Evolutionary conservation across 2,797 vertebrate genomes (phyloP).

Genomic region (Halcyon smyrnensis): DNA sequence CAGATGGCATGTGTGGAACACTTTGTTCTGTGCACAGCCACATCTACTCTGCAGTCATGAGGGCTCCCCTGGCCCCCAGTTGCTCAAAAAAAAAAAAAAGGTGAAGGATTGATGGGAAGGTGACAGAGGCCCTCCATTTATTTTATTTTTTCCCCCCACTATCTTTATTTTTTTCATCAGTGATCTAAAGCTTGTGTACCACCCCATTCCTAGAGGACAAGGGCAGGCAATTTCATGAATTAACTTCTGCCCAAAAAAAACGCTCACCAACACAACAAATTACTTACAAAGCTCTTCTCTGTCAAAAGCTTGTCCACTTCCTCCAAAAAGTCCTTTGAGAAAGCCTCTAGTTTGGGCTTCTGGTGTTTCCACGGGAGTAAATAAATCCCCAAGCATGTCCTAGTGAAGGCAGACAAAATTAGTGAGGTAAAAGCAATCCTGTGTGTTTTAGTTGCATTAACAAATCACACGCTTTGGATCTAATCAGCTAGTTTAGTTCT

Average conservation of each 20-base stretch:
- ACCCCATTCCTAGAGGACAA: neutral
- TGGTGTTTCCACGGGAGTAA: constrained; percentile 94
- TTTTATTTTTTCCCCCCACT: too few relatives aligned
- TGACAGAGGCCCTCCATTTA: neutral
- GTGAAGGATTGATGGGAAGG: neutral
- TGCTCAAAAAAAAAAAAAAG: neutral
- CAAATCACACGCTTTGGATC: neutral
- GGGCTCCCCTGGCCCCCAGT: rapidly evolving
- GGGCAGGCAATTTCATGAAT: neutral
- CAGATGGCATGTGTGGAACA: rapidly evolving
- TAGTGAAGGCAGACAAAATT: constrained; percentile 64
- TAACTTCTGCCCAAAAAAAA: neutral
- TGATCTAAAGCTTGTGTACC: neutral
- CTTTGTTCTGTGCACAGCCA: neutral
- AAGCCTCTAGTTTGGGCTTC: constrained; percentile 97
- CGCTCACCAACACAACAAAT: neutral
- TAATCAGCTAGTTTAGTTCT: neutral
- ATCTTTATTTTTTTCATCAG: neutral
- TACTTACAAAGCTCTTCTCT: constrained; percentile 97
- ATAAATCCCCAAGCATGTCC: constrained; percentile 98
- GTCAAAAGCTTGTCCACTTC: constrained; percentile 94
- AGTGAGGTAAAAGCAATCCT: neutral
- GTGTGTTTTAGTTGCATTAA: neutral
- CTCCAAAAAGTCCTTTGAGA: constrained; percentile 96
- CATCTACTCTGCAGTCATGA: rapidly evolving